These are phyloP conservation scores for Panagrolaimus sp. DNA, from an alignment of 1,140 invertebrate genomes.

Conservation along the genomic window DNA sequence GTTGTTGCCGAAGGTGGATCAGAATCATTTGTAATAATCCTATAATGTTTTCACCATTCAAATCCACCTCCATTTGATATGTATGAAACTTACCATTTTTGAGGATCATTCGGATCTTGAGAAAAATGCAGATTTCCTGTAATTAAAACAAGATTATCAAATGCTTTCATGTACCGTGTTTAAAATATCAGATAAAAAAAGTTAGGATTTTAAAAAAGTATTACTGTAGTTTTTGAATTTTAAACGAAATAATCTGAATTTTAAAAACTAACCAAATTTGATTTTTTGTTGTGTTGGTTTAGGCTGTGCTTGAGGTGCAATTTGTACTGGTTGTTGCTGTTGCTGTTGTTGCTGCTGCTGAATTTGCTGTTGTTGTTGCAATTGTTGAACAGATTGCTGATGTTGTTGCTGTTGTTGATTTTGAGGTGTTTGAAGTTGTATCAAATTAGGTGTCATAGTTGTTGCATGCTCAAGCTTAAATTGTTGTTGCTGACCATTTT, in stretches of 20 bases:
- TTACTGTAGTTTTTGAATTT: too few relatives aligned
- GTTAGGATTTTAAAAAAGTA: conserved; percentile 6
- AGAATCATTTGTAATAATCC: conserved; percentile 55
- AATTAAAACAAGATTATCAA: conserved; percentile 20
- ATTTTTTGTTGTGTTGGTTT: conserved; percentile 51
- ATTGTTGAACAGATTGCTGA: conserved; percentile 6
- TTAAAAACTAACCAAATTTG: conserved; percentile 42
- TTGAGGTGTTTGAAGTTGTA: conserved; percentile 14
- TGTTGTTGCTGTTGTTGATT: conserved; percentile 12
- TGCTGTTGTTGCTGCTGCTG: conserved; percentile 26
- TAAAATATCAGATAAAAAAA: not conserved
- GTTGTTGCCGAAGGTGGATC: not conserved
- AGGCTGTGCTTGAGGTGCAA: not conserved
- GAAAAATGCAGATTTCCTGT: conserved; percentile 56
- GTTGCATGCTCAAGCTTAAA: not conserved
- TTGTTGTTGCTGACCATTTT: not conserved
- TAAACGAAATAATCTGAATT: not conserved
- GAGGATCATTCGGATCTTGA: conserved; percentile 59
- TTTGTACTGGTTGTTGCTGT: conserved; percentile 12
- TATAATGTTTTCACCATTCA: too few relatives aligned
- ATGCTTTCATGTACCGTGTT: not conserved
- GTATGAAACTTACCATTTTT: too few relatives aligned
- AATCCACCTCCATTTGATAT: too few relatives aligned
- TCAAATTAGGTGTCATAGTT: not conserved
- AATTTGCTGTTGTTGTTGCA: conserved; percentile 16